Evolutionary conservation across 30 jellyfish, hydroid and myxozoan genomes (phyloP).

Genomic region (Aurelia aurita complex sp. Pacific): DNA sequence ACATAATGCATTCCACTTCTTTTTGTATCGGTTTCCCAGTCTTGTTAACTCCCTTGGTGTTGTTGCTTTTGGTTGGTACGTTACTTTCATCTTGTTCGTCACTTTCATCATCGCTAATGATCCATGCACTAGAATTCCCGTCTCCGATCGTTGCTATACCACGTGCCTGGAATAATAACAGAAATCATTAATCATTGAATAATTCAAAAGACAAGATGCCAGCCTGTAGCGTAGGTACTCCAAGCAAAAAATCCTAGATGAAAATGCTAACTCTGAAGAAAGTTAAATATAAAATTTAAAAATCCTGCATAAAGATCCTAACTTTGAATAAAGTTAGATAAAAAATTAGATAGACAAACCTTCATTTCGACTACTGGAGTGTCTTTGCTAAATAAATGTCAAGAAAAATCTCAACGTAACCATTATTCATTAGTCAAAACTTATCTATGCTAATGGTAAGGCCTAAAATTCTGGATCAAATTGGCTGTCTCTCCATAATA

Average conservation of each 20-base stretch:
- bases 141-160: conserved; percentile 68
- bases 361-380: too few species aligned
- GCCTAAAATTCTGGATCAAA: too few species aligned
- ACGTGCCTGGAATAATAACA: conserved; percentile 26
- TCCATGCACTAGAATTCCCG: conserved; percentile 83
- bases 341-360: too few species aligned
- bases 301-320: too few species aligned
- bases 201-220: neutral
- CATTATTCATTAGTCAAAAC: too few species aligned
- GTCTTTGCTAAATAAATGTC: too few species aligned
- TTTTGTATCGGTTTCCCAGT: neutral
- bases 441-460: too few species aligned
- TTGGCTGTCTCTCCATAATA: too few species aligned
- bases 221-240: neutral
- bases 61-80: neutral
- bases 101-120: conserved; percentile 79
- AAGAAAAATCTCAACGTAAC: too few species aligned
- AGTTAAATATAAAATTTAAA: too few species aligned
- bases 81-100: neutral
- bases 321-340: too few species aligned
- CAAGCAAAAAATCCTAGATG: neutral
- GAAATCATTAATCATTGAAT: neutral
- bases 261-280: too few species aligned
- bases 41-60: neutral
- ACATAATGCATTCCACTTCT: neutral